Conservation (phyloP, 2,113 vertebrate genomes). For the Dipodomys ordii region DNA sequence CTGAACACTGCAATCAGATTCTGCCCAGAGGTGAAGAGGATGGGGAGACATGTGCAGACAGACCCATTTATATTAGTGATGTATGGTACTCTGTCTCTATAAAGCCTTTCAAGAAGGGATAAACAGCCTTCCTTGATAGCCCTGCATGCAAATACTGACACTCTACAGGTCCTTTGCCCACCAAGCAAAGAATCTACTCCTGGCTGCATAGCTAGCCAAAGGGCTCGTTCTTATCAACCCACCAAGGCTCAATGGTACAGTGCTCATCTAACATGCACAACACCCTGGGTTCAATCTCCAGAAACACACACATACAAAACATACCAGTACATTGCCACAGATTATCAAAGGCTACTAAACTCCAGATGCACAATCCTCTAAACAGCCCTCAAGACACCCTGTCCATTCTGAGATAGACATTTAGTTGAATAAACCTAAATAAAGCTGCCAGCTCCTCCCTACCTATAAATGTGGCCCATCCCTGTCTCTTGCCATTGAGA, state of each 20-base stretch:
- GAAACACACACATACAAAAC: too few species aligned
- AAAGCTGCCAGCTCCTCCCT: background rate
- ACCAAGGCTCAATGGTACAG: too few species aligned
- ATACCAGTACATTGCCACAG: too few species aligned
- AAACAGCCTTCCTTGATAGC: background rate
- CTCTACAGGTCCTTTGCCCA: too few species aligned
- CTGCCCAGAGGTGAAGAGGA: slow-evolving; percentile 69
- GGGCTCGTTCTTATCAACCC: too few species aligned
- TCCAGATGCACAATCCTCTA: too few species aligned
- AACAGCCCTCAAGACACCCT: background rate
- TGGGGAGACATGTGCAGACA: slow-evolving; percentile 59
- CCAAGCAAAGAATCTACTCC: background rate
- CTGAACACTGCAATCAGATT: slow-evolving; percentile 72
- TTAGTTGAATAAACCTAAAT: too few species aligned
- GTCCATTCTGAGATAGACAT: background rate
- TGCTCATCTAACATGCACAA: too few species aligned
- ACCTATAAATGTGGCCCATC: background rate
- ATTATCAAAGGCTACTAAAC: fast-evolving
- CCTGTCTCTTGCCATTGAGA: background rate
- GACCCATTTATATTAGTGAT: slow-evolving; percentile 65
- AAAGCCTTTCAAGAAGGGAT: background rate
- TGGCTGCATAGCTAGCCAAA: background rate
- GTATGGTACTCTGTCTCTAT: background rate
- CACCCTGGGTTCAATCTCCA: too few species aligned
- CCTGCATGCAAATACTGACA: background rate